phyloP scores from a whole-genome alignment of 1,140 invertebrate species.

The Drosophila suzukii region DNA sequence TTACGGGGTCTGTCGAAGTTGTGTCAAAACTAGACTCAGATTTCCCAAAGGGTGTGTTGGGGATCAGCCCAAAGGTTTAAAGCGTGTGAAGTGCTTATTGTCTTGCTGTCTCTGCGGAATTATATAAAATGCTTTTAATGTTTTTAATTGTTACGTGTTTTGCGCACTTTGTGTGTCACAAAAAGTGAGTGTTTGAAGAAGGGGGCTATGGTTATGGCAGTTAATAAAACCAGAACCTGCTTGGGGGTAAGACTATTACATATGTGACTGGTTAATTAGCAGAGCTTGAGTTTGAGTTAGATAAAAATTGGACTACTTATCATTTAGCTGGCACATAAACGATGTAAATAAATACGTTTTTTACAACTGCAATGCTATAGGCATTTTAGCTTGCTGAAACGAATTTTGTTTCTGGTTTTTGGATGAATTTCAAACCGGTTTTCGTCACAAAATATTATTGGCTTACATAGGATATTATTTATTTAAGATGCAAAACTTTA shows the following conservation, averaged over 20 bases:
- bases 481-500: too few relatives aligned
- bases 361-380: not conserved
- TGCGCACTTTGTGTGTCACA: conserved; percentile 38
- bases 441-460: not conserved
- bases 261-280: not conserved
- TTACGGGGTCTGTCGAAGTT: conserved; percentile 34
- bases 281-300: not conserved
- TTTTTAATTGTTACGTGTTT: conserved; percentile 79
- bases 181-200: not conserved
- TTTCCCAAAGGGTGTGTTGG: conserved; percentile 57
- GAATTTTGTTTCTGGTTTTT: not conserved
- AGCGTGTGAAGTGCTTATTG: conserved; percentile 67
- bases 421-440: too few relatives aligned
- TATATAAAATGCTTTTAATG: conserved; percentile 76
- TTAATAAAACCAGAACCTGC: conserved; percentile 18
- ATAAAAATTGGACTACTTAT: not conserved
- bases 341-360: not conserved
- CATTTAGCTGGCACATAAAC: not conserved
- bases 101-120: conserved; percentile 50
- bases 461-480: too few relatives aligned
- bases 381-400: not conserved
- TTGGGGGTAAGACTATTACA: not conserved
- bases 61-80: conserved; percentile 49
- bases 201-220: not conserved
- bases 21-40: conserved; percentile 51